Percentiles rank a stretch among this genome's conserved stretches.
Conservation (phyloP, 1,140 invertebrate species). For the Yoshiicerus persimilis region DNA sequence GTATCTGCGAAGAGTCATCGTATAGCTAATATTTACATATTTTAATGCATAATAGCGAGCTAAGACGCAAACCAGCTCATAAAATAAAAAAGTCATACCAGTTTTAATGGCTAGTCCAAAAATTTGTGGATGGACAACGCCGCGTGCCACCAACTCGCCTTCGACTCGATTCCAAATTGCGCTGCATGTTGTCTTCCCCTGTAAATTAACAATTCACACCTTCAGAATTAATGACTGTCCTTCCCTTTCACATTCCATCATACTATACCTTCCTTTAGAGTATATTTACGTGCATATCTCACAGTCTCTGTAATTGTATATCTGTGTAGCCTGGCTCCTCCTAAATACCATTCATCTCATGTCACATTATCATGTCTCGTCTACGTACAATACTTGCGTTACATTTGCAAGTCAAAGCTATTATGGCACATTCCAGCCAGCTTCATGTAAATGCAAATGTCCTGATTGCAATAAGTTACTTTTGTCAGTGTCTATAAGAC, state of each 20-base stretch:
- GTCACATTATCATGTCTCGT: constrained; percentile 5
- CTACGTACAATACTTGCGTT: neutral
- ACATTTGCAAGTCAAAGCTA: constrained; percentile 7
- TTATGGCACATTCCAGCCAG: constrained; percentile 2
- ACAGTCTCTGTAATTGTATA: neutral
- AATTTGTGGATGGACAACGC: constrained; percentile 47
- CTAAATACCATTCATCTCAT: constrained; percentile 16
- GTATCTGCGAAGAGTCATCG: neutral
- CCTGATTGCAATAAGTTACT: neutral
- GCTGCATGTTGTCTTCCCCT: constrained; percentile 50
- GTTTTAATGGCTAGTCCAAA: constrained; percentile 48
- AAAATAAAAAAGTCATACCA: constrained; percentile 40
- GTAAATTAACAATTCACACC: constrained; percentile 43
- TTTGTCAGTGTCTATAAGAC: neutral
- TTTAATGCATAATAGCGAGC: neutral
- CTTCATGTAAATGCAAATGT: constrained; percentile 16
- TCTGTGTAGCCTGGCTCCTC: neutral
- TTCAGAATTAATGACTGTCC: constrained; percentile 42
- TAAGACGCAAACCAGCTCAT: neutral
- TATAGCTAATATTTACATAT: neutral
- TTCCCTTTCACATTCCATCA: constrained; percentile 29
- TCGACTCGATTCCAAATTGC: constrained; percentile 49
- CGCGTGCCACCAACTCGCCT: constrained; percentile 48
- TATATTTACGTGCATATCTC: neutral
- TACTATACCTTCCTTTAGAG: neutral